These are phyloP conservation scores for Brachyhypopomus gauderio DNA, from an alignment of 2,113 vertebrate genomes.

Conservation along the genomic window DNA sequence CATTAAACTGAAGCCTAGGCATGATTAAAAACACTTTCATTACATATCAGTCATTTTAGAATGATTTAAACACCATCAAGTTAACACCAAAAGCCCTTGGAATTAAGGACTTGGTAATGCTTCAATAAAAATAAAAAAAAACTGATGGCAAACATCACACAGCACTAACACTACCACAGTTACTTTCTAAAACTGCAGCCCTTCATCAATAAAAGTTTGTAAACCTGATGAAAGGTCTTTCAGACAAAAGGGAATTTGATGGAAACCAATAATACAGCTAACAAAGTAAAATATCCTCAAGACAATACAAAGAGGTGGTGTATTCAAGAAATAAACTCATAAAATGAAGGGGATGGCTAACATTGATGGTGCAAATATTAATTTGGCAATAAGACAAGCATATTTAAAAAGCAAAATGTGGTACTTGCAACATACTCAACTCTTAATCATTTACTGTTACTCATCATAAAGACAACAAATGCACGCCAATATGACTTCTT, in stretches of 20 bases:
- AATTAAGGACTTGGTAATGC: not conserved
- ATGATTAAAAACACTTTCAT: constrained; percentile 23
- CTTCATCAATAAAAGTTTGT: not conserved
- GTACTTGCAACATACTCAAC: constrained; percentile 35
- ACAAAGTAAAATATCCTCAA: constrained; percentile 1
- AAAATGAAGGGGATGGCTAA: constrained; percentile 1
- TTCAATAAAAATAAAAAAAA: not conserved
- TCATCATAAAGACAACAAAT: constrained; percentile 13
- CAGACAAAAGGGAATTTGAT: not conserved
- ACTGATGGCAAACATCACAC: not conserved
- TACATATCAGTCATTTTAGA: constrained; percentile 23
- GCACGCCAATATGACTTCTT: not conserved
- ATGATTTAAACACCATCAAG: constrained; percentile 3
- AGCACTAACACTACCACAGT: not conserved
- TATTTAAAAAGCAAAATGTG: constrained; percentile 43
- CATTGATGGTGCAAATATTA: constrained; percentile 23
- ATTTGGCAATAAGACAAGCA: constrained; percentile 41
- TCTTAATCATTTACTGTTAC: constrained; percentile 20
- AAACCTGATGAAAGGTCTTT: not conserved
- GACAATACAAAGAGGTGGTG: constrained; percentile 5
- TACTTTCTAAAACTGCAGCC: constrained; percentile 21
- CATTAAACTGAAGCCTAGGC: not conserved
- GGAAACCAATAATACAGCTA: not conserved
- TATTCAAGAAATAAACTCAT: constrained; percentile 17
- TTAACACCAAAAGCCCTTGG: constrained; percentile 4